These are phyloP conservation scores for Larimichthys crocea DNA, from an alignment of 2,113 vertebrate genomes.

Conservation along the genomic window DNA sequence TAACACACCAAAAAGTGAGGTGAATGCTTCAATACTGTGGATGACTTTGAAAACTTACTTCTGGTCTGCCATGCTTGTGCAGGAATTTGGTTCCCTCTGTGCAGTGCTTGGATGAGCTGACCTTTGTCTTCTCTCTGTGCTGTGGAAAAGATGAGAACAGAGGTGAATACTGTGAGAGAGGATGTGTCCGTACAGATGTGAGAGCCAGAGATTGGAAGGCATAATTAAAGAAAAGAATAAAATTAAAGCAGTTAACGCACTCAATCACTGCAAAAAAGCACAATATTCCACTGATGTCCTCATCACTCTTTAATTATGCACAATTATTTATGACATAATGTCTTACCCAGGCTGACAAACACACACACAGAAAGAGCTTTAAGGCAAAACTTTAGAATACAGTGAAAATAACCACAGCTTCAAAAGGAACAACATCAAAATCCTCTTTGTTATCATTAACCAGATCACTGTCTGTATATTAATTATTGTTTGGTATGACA, in stretches of 20 bases:
- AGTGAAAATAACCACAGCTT: conserved; percentile 6
- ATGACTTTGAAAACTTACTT: conserved; percentile 76
- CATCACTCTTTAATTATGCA: neutral
- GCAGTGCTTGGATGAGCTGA: conserved; percentile 57
- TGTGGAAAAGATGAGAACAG: conserved; percentile 71
- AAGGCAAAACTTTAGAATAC: neutral
- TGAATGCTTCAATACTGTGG: neutral
- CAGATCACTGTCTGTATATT: neutral
- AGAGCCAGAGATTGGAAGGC: neutral
- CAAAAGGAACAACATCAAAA: neutral
- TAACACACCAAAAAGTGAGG: conserved; percentile 10
- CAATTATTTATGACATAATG: neutral
- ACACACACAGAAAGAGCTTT: neutral
- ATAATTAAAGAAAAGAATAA: conserved; percentile 5
- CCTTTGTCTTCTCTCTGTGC: conserved; percentile 77
- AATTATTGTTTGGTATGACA: conserved; percentile 26
- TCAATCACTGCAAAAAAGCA: neutral
- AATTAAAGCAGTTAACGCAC: conserved; percentile 5
- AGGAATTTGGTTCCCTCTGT: conserved; percentile 62
- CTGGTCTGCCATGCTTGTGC: conserved; percentile 74
- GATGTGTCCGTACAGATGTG: conserved; percentile 13
- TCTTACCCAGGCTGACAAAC: neutral
- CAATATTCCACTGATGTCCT: conserved; percentile 1
- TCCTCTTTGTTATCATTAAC: neutral
- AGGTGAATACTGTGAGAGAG: conserved; percentile 42